phyloP scores from a whole-genome alignment of 2,113 vertebrate species.

The Excalfactoria chinensis region DNA sequence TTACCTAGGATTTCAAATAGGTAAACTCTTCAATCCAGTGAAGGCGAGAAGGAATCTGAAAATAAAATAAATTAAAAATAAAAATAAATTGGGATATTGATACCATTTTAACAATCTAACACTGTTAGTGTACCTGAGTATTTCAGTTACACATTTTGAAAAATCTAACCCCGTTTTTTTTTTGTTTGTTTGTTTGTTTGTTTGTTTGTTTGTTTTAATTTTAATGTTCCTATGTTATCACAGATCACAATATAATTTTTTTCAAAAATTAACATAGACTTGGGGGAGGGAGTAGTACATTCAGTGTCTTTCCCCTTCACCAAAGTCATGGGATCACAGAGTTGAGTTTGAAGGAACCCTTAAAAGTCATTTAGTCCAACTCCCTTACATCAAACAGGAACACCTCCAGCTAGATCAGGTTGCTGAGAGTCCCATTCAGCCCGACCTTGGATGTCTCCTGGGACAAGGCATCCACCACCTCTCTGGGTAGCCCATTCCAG shows the following conservation, averaged over 20 bases:
- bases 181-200: too few species aligned
- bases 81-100: background rate
- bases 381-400: too few species aligned
- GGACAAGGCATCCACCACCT: too few species aligned
- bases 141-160: background rate
- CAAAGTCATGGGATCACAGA: background rate
- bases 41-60: background rate
- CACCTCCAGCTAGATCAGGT: too few species aligned
- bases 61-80: background rate
- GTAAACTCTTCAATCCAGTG: background rate
- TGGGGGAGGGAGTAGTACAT: background rate
- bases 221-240: background rate
- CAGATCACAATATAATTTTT: background rate
- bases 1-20: background rate
- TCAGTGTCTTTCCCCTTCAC: background rate
- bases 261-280: background rate
- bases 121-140: background rate
- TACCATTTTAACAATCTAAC: background rate
- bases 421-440: too few species aligned
- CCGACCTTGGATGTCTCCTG: too few species aligned
- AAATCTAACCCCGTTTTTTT: background rate
- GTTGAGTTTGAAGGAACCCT: too few species aligned
- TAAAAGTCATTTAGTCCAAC: too few species aligned
- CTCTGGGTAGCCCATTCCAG: too few species aligned
- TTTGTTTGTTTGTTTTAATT: background rate